These are phyloP conservation scores for Charina bottae DNA, from an alignment of 2,113 vertebrate genomes.

Conservation along the genomic window DNA sequence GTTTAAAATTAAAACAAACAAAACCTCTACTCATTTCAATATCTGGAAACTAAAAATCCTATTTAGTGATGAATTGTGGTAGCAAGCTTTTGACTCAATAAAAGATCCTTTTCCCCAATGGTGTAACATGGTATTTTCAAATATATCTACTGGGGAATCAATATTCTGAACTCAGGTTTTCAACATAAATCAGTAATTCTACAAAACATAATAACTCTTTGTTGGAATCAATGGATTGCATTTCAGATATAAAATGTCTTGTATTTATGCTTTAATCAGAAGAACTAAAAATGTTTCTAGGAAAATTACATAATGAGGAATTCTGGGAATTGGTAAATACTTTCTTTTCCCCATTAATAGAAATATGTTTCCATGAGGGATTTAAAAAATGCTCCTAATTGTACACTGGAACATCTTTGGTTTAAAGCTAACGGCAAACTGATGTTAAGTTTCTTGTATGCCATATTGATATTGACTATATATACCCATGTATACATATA, in stretches of 20 bases:
- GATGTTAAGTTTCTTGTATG: not conserved
- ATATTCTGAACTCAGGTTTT: constrained; percentile 27
- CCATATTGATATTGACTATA: constrained; percentile 4
- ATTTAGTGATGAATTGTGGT: constrained; percentile 26
- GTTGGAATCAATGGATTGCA: not conserved
- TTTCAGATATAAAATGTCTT: not conserved
- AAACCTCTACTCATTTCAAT: not conserved
- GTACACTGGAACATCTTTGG: constrained; percentile 28
- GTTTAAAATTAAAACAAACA: not conserved
- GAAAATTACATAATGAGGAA: not conserved
- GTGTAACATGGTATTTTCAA: constrained; percentile 37
- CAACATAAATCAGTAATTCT: constrained; percentile 35
- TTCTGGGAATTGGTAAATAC: constrained; percentile 42
- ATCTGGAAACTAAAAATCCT: constrained; percentile 43
- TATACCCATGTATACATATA: not conserved
- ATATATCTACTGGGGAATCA: not conserved
- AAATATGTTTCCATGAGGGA: constrained; percentile 44
- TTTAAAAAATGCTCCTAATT: constrained; percentile 23
- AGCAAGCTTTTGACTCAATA: constrained; percentile 32
- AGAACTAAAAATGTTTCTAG: constrained; percentile 14
- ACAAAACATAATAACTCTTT: constrained; percentile 27
- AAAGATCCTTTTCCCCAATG: constrained; percentile 27
- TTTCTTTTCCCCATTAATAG: constrained; percentile 30
- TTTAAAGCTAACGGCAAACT: not conserved
- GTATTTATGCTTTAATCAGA: not conserved